Evolutionary conservation across 1,140 invertebrate genomes (phyloP).

Genomic region (Choristoneura fumiferana): DNA sequence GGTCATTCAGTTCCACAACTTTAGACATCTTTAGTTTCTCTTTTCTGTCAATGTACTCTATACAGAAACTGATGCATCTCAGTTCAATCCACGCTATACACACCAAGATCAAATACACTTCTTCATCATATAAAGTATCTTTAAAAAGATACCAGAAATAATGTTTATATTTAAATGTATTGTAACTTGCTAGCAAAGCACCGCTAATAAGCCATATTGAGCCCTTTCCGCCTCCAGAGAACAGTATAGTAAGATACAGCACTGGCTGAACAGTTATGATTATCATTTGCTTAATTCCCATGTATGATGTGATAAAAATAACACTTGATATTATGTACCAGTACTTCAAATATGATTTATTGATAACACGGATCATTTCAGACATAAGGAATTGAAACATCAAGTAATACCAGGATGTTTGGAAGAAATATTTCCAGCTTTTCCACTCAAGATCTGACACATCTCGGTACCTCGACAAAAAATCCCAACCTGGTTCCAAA

Average conservation of each 20-base stretch:
- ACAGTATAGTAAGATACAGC: slow-evolving; percentile 51
- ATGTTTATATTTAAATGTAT: slow-evolving; percentile 65
- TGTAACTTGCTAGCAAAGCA: slow-evolving; percentile 54
- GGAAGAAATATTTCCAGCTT: slow-evolving; percentile 67
- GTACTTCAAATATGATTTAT: slow-evolving; percentile 42
- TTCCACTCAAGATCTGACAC: slow-evolving; percentile 74
- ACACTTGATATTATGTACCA: slow-evolving; percentile 69
- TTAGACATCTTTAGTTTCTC: slow-evolving; percentile 28
- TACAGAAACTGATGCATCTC: slow-evolving; percentile 68
- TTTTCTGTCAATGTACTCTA: slow-evolving; percentile 57
- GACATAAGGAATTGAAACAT: slow-evolving; percentile 59
- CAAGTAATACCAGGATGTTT: slow-evolving; percentile 55
- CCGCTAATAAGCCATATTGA: slow-evolving; percentile 61
- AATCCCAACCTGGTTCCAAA: slow-evolving; percentile 58
- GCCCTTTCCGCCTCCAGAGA: slow-evolving; percentile 52
- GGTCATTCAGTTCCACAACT: slow-evolving; percentile 4
- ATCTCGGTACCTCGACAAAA: slow-evolving; percentile 60
- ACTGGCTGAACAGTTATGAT: slow-evolving; percentile 60
- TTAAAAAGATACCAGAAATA: slow-evolving; percentile 65
- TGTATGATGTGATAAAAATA: slow-evolving; percentile 50
- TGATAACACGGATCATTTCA: slow-evolving; percentile 51
- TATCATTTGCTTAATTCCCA: slow-evolving; percentile 54
- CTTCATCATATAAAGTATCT: slow-evolving; percentile 61
- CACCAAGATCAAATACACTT: slow-evolving; percentile 69
- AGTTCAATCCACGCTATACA: slow-evolving; percentile 69